Conservation (phyloP, 2,888 invertebrate species). For the Linyphia triangularis region DNA sequence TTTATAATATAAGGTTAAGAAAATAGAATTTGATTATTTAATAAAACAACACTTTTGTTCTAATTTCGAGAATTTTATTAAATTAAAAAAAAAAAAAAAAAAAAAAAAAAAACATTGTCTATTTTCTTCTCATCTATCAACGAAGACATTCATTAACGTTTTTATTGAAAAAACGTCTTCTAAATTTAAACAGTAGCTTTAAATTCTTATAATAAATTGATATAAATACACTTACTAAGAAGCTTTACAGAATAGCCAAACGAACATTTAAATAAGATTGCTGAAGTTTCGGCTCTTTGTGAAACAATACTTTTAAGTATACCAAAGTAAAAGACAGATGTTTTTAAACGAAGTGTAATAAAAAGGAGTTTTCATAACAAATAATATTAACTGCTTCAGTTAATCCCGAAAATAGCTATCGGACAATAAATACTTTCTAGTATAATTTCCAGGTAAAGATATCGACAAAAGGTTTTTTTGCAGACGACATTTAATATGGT, state of each 20-base stretch:
- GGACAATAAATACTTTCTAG: not conserved
- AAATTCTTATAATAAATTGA: not conserved
- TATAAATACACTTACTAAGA: too few relatives aligned
- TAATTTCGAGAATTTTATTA: not conserved
- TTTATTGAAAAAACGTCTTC: not conserved
- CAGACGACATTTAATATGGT: conserved; percentile 17
- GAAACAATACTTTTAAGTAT: not conserved
- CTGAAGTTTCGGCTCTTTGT: not conserved
- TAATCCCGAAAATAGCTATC: not conserved
- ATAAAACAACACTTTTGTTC: not conserved
- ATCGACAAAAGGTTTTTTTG: conserved; percentile 11
- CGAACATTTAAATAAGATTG: too few relatives aligned
- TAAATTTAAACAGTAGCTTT: not conserved
- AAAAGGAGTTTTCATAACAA: conserved; percentile 2
- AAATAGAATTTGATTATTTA: too few relatives aligned
- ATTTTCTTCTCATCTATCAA: not conserved
- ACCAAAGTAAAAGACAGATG: not conserved
- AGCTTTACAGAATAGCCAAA: too few relatives aligned
- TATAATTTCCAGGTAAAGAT: not conserved
- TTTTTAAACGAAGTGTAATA: not conserved
- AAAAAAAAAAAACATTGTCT: not conserved
- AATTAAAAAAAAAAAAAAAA: not conserved
- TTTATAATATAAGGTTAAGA: too few relatives aligned
- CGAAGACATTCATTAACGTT: not conserved
- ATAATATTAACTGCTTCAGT: not conserved